These are phyloP conservation scores for Teleogryllus occipitalis DNA, from an alignment of 1,140 invertebrate genomes.

Conservation along the genomic window DNA sequence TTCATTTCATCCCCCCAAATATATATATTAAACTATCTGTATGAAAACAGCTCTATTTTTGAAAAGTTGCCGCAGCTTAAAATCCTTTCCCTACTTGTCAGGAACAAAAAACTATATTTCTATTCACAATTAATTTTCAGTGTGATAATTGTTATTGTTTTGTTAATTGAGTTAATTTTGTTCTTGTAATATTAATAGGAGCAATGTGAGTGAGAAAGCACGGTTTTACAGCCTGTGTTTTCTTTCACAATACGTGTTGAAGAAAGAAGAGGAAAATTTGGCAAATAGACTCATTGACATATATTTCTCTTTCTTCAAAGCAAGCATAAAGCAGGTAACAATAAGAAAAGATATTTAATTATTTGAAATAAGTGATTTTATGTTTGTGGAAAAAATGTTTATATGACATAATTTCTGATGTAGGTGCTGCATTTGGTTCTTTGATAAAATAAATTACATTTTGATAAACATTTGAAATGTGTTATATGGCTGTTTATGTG, in stretches of 20 bases:
- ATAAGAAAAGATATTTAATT: background rate
- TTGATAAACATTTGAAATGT: too few species aligned
- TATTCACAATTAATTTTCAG: too few species aligned
- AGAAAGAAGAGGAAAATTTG: constrained; percentile 61
- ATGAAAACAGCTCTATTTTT: too few species aligned
- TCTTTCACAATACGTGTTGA: constrained; percentile 69
- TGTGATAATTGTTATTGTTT: too few species aligned
- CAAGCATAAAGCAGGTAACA: constrained; percentile 68
- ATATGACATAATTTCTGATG: background rate
- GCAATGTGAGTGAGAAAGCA: constrained; percentile 72
- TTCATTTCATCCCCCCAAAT: too few species aligned
- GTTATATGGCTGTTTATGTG: too few species aligned
- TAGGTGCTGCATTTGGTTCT: too few species aligned
- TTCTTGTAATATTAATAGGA: constrained; percentile 33
- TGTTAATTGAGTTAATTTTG: background rate
- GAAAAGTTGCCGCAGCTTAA: too few species aligned
- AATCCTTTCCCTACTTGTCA: too few species aligned
- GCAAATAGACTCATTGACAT: constrained; percentile 77
- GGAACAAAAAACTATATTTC: too few species aligned
- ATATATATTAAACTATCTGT: too few species aligned
- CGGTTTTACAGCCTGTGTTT: constrained; percentile 94
- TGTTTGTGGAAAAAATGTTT: background rate
- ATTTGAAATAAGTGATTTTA: background rate
- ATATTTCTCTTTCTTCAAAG: constrained; percentile 96
- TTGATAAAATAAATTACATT: too few species aligned